Evolutionary conservation across 2,113 vertebrate species (phyloP), one percentile per base, ranked within the genome.

Genomic region (Lasiurus borealis): DNA sequence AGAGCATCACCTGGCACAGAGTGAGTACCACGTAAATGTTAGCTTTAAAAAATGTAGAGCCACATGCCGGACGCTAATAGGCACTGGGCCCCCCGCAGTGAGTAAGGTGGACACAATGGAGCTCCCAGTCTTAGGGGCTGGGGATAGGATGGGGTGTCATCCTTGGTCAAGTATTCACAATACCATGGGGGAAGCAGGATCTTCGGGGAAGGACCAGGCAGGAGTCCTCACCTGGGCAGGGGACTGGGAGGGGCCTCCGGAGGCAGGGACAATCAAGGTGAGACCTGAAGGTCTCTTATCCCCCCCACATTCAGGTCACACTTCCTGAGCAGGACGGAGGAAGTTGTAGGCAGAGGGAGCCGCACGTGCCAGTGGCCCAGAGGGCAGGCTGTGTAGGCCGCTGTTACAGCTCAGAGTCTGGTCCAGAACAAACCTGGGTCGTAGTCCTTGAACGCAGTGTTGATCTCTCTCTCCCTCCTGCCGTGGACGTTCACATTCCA

Each of bases 1-100:
- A n/a, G 73, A 64, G 12, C 18, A 85, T 16, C 31, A 91, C 57
- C 68, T 71, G 77, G 62, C 88, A 92, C 50, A 52, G 84, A 93
- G 92, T 34, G 25, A 59, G 57, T 3, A 3, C 57, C 29, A 40
- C 5, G 48, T 14, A 80, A 34, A 76, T 36, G 40, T 90, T 18
- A 89, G 44, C 66, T 92, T 68, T 15, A 52, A 69, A 87, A 88
- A 40, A 15, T 6, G 3, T 18, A 9, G 21, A 85, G 16, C 34
- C 23, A 13, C 31, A 9, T 0, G 5, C 3, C 54, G 34, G 40
- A 23, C 40, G 36, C 25, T n/a, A 23, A 52, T 1, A 78, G 62
- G 68, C 15, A 27, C 73, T 31, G 27, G 57, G 88, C 27, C 48
- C 4, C 21, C 3, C 0, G 19, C 23, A n/a, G 36, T 36, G 82